These are phyloP conservation scores for Nasonia oneida DNA, from an alignment of 2,888 invertebrate species.

Conservation along the genomic window DNA sequence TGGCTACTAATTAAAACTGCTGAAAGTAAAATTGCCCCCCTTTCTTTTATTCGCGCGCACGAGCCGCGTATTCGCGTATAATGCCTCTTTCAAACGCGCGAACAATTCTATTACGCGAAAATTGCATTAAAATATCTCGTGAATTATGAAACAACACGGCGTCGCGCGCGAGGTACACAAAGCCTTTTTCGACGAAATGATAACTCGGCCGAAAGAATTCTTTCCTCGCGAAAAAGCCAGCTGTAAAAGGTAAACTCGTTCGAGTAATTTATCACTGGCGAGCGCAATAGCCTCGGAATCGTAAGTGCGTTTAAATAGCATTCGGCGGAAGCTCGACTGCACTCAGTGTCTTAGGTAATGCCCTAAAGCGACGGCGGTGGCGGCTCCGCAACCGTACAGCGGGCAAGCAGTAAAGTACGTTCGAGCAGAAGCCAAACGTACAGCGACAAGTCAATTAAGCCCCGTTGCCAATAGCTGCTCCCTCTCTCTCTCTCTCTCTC, in stretches of 20 bases:
- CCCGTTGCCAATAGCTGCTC: conserved; percentile 23
- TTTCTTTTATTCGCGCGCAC: background rate
- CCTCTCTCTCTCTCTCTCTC: no score
- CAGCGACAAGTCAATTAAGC: conserved; percentile 42
- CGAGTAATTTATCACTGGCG: background rate
- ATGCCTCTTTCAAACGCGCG: background rate
- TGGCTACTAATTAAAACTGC: background rate
- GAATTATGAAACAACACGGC: background rate
- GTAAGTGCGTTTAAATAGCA: conserved; percentile 1
- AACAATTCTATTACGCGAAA: background rate
- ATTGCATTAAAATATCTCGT: background rate
- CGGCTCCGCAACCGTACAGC: background rate
- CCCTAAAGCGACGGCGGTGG: background rate
- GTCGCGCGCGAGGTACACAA: no score
- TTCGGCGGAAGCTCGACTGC: background rate
- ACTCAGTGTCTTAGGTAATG: background rate
- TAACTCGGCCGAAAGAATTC: background rate
- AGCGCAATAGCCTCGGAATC: background rate
- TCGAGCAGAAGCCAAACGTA: conserved; percentile 28
- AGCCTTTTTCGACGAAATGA: no score
- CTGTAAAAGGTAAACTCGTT: background rate
- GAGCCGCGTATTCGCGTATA: background rate
- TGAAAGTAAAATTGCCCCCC: background rate
- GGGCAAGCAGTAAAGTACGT: conserved; percentile 32
- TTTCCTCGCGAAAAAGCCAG: background rate